Conservation (phyloP, 1,140 invertebrate species). For the Pseudomyrmex concolor region DNA sequence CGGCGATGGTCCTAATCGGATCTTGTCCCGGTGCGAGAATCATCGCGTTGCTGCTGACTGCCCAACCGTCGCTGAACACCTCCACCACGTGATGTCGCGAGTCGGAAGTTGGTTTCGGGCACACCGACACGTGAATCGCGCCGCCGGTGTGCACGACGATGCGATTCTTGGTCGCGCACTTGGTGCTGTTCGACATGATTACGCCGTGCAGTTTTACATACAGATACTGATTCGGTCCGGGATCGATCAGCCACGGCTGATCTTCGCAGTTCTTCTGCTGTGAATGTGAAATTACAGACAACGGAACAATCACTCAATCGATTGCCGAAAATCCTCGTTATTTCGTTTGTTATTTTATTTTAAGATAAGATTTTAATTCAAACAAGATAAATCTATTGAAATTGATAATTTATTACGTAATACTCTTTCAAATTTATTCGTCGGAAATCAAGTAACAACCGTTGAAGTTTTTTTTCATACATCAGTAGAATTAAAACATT, state of each 20-base stretch:
- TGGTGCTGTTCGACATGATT: constrained; percentile 86
- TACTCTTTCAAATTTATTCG: background rate
- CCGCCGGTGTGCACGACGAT: constrained; percentile 90
- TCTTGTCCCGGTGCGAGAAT: constrained; percentile 87
- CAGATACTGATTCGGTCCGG: constrained; percentile 88
- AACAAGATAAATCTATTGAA: background rate
- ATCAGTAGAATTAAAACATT: background rate
- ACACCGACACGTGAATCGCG: constrained; percentile 88
- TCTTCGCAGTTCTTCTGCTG: constrained; percentile 90
- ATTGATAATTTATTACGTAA: background rate
- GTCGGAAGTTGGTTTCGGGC: constrained; percentile 87
- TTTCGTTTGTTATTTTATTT: background rate
- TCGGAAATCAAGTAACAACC: background rate
- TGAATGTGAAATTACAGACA: constrained; percentile 67
- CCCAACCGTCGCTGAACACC: constrained; percentile 94
- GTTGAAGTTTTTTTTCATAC: background rate
- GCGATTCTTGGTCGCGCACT: constrained; percentile 89
- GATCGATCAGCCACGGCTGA: constrained; percentile 92
- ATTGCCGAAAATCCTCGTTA: background rate
- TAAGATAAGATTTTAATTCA: background rate
- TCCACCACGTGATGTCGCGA: constrained; percentile 88
- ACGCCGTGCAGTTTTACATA: constrained; percentile 90
- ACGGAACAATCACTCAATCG: background rate
- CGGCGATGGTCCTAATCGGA: constrained; percentile 88
- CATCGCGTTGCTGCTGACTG: constrained; percentile 85